Percentiles rank a stretch among this genome's conserved stretches.
These are phyloP conservation scores for Coracopsis vasa DNA, from an alignment of 2,113 vertebrate species.

Conservation along the genomic window DNA sequence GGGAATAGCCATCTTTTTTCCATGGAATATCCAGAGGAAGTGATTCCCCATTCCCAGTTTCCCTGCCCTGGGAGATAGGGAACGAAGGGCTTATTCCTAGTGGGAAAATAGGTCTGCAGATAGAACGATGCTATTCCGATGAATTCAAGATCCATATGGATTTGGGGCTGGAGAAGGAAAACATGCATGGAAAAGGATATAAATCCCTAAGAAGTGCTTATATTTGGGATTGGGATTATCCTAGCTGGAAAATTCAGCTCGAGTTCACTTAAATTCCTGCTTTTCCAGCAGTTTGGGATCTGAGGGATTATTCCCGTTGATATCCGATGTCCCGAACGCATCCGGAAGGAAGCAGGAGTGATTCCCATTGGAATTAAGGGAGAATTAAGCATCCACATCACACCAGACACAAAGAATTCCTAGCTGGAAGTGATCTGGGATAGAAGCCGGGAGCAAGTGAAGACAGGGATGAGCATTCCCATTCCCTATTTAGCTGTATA, in stretches of 20 bases:
- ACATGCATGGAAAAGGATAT: neutral
- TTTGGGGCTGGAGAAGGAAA: neutral
- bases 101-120: neutral
- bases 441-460: neutral
- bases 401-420: neutral
- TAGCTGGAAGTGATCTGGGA: neutral
- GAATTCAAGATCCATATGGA: neutral
- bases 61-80: neutral
- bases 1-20: no score
- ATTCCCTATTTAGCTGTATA: rapidly evolving
- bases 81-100: no score
- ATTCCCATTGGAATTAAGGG: neutral
- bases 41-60: neutral
- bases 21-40: neutral
- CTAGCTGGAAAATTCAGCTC: rapidly evolving
- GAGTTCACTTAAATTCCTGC: no score
- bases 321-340: neutral
- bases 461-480: rapidly evolving
- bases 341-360: neutral
- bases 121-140: neutral
- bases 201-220: neutral
- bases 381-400: rapidly evolving
- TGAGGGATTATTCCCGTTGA: neutral
- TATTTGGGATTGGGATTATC: neutral
- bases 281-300: no score